Conservation (phyloP, 2,113 vertebrate species). For the Oncorhynchus nerka region DNA sequence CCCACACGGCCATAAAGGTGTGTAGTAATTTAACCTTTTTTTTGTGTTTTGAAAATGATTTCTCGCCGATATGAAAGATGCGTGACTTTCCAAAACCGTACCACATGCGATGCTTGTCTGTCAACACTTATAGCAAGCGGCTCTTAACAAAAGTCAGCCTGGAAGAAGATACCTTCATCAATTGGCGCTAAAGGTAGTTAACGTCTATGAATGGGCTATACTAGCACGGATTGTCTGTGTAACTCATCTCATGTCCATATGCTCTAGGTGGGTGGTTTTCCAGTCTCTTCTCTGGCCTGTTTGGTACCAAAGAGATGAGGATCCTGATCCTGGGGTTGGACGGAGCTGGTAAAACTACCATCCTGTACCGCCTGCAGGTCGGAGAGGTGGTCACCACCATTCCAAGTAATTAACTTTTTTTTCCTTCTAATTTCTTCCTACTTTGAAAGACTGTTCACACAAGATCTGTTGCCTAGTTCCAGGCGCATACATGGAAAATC, state of each 20-base stretch:
- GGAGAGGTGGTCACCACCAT: conserved; percentile 99
- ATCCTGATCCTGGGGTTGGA: conserved; percentile 97
- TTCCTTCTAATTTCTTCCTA: neutral
- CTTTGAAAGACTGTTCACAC: too few relatives aligned
- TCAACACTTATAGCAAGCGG: too few relatives aligned
- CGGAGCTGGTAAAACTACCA: conserved; percentile 96
- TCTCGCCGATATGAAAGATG: too few relatives aligned
- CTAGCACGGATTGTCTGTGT: neutral
- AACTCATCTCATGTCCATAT: neutral
- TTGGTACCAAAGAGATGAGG: conserved; percentile 97
- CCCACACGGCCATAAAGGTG: too few relatives aligned
- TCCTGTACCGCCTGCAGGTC: conserved; percentile 94
- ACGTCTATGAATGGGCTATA: too few relatives aligned
- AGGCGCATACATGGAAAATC: neutral
- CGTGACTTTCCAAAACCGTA: too few relatives aligned
- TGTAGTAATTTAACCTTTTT: too few relatives aligned
- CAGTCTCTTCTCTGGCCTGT: conserved; percentile 92
- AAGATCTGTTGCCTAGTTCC: neutral
- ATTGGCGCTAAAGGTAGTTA: too few relatives aligned
- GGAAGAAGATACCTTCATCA: too few relatives aligned
- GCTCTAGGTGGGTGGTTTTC: conserved; percentile 90
- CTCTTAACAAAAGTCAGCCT: too few relatives aligned
- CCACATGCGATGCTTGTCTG: too few relatives aligned
- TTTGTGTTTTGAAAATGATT: too few relatives aligned
- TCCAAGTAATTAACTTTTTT: conserved; percentile 82